phyloP scores from a whole-genome alignment of 2,888 invertebrate genomes.

The Oasisia sp. region DNA sequence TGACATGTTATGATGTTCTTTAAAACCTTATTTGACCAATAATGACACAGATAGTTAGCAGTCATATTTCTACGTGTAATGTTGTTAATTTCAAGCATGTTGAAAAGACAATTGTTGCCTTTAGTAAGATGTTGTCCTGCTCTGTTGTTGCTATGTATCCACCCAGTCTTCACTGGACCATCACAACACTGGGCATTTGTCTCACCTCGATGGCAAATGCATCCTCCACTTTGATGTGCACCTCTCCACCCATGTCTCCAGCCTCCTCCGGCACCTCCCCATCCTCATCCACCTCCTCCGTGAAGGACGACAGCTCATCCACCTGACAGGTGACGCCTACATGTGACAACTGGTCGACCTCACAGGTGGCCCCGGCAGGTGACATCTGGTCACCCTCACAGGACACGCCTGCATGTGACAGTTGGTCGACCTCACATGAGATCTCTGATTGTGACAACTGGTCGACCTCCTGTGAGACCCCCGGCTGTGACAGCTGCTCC shows the following conservation, averaged over 20 bases:
- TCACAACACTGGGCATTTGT: neutral
- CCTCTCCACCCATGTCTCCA: neutral
- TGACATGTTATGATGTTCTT: too few relatives aligned
- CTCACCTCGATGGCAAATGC: neutral
- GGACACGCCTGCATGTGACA: neutral
- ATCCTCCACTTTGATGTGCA: constrained; percentile 1
- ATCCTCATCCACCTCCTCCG: constrained; percentile 21
- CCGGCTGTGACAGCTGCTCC: neutral
- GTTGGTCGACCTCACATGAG: too few relatives aligned
- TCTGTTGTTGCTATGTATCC: too few relatives aligned
- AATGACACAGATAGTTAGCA: neutral
- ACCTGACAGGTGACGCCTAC: neutral
- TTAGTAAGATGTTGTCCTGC: neutral
- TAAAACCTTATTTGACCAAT: neutral
- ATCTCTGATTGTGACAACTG: too few relatives aligned
- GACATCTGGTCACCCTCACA: neutral
- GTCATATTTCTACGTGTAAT: neutral
- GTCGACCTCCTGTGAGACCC: neutral
- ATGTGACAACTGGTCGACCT: neutral
- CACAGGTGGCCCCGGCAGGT: neutral
- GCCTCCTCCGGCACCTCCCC: neutral
- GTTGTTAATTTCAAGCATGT: neutral
- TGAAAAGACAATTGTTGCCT: neutral
- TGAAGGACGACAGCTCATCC: neutral
- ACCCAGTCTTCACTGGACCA: neutral